phyloP scores from a whole-genome alignment of 2,113 vertebrate genomes.

The Dasyurus viverrinus region DNA sequence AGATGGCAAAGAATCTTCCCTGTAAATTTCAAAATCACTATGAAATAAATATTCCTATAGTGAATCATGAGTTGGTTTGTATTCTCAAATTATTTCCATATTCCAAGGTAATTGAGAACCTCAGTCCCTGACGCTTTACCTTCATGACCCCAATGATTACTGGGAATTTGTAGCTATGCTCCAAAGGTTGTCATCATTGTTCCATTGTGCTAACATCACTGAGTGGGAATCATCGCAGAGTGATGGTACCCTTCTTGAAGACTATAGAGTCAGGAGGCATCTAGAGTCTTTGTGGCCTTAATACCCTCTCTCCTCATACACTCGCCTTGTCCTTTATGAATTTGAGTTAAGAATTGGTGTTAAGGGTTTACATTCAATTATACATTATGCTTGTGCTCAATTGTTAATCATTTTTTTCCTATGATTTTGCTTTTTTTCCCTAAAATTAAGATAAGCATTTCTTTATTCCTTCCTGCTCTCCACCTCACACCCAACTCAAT shows the following conservation, averaged over 20 bases:
- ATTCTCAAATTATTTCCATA: conserved; percentile 23
- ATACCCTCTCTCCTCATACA: not conserved
- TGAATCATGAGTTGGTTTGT: conserved; percentile 23
- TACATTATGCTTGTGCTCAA: not conserved
- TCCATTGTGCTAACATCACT: not conserved
- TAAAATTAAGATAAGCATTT: not conserved
- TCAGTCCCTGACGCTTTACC: not conserved
- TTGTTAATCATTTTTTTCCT: not conserved
- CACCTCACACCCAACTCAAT: not conserved
- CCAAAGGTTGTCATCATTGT: not conserved
- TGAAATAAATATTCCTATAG: not conserved
- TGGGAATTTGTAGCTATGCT: not conserved
- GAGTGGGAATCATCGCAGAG: not conserved
- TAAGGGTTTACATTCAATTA: not conserved
- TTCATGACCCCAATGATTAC: not conserved
- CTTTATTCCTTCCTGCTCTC: not conserved
- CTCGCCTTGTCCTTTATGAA: not conserved
- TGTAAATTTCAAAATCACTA: conserved; percentile 2
- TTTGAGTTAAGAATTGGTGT: not conserved
- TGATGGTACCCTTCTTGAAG: not conserved
- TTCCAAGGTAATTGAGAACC: not conserved
- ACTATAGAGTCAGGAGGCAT: not conserved
- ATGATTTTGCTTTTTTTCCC: not conserved
- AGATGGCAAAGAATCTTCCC: conserved; percentile 1
- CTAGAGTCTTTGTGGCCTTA: not conserved